Percentiles rank a stretch among this genome's conserved stretches.
phyloP scores from a whole-genome alignment of 2,113 vertebrate species.

The Sciurus niger region DNA sequence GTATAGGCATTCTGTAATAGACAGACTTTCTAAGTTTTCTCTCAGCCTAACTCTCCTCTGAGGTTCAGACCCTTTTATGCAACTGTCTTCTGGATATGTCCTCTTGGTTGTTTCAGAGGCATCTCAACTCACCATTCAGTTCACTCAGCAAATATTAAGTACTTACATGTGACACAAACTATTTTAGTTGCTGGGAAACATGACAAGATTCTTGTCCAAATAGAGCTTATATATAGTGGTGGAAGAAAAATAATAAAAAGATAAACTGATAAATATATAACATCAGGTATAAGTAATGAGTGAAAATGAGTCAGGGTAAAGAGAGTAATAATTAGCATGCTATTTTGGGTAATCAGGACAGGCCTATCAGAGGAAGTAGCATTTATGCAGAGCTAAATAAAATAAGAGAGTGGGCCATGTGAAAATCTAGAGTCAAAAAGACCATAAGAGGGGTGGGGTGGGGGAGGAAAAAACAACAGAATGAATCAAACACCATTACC shows the following conservation, averaged over 20 bases:
- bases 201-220: background rate
- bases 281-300: constrained; percentile 40
- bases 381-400: constrained; percentile 22
- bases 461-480: no score
- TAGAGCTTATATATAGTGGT: background rate
- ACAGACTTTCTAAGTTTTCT: background rate
- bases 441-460: no score
- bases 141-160: background rate
- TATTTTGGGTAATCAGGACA: constrained; percentile 23
- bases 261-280: background rate
- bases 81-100: background rate
- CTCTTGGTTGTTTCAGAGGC: background rate
- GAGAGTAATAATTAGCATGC: background rate
- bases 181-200: constrained; percentile 46
- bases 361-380: background rate
- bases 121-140: background rate
- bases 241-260: constrained; percentile 14
- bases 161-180: background rate
- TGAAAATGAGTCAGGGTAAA: background rate
- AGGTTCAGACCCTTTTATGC: background rate
- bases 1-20: background rate
- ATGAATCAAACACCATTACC: no score
- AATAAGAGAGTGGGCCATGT: background rate
- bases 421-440: constrained; percentile 14
- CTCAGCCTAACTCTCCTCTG: background rate